Base-by-base conservation (phyloP, 2,888 invertebrate species). In the Nomada ferruginata region DNA sequence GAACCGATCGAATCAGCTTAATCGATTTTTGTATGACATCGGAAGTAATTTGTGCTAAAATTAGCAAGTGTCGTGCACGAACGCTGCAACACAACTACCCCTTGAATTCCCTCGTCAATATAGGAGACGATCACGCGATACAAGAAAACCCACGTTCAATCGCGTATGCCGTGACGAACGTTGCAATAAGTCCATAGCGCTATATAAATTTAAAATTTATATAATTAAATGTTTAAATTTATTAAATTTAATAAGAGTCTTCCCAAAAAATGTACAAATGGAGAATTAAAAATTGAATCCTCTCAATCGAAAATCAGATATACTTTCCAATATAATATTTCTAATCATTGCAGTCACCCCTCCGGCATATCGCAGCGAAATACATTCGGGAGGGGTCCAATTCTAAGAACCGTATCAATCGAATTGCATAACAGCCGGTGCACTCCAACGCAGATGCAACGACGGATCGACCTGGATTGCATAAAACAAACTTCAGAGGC, bases 21-120 rank as follows among this genome's bases (percentile, higher is more conserved):
- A 70, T 70, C 26, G 59, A 70, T 60, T 70, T 60, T 18, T 50
- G 5, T 29, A 70, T 60, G 50, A 15, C 23, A 60, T 70, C 47
- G 29, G 20, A 29, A 2, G n/a, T 5, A 11, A 1, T 20, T 50
- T 18, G 20, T 20, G 2, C 15, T 70, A 50, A 52, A 60, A 50
- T 29, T 60, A 60, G 29, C 47, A 50, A 60, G 23, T 50, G 20
- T 50, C 42, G 26, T 26, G 59, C 47, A 60, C 60, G 29, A 60
- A 60, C 47, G 13, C n/a, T 36, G 11, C 13, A 15, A 29, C 13
- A n/a, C 9, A 61, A 9, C 36, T 36, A 9, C 18, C 3, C 53
- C 42, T 1, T 18, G 53, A 57, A 23, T 44, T 57, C 15, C 18
- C 50, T 10, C 26, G 5, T 29, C 59, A 29, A 2, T 20, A 50